Conservation (phyloP, 2,888 invertebrate genomes). For the Gastracanthus pulcherrimus region DNA sequence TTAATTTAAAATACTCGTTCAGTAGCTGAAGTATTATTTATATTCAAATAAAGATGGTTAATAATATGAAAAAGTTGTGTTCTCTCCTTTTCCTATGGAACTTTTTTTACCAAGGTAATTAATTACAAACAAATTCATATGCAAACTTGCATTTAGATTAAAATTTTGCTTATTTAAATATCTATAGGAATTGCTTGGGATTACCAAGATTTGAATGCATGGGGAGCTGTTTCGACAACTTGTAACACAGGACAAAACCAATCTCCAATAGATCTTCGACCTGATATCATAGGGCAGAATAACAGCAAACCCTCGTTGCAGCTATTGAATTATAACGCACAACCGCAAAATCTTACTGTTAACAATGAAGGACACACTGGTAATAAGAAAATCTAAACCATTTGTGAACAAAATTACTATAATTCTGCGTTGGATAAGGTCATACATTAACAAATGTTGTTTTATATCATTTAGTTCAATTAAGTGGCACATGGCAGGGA, state of each 20-base stretch:
- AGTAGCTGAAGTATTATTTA: no score
- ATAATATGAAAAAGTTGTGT: background rate
- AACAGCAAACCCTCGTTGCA: background rate
- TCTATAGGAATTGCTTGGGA: background rate
- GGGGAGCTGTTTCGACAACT: background rate
- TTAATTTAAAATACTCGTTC: no score
- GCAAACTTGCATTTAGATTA: no score
- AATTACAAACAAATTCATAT: background rate
- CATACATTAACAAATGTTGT: background rate
- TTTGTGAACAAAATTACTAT: background rate
- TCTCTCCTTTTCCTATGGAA: background rate
- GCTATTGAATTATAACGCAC: background rate
- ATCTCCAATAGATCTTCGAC: slow-evolving; percentile 11
- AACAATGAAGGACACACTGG: slow-evolving; percentile 13
- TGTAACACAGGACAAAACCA: slow-evolving; percentile 6
- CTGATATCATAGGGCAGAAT: background rate
- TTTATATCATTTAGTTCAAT: background rate
- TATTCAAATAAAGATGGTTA: background rate
- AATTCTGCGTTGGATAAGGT: background rate
- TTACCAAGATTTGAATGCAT: background rate
- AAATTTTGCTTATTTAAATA: background rate
- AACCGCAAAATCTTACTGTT: background rate
- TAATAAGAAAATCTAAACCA: background rate
- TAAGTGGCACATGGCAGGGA: background rate
- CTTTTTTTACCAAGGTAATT: background rate